phyloP scores from a whole-genome alignment of 2,113 vertebrate genomes.

The Labrus mixtus region DNA sequence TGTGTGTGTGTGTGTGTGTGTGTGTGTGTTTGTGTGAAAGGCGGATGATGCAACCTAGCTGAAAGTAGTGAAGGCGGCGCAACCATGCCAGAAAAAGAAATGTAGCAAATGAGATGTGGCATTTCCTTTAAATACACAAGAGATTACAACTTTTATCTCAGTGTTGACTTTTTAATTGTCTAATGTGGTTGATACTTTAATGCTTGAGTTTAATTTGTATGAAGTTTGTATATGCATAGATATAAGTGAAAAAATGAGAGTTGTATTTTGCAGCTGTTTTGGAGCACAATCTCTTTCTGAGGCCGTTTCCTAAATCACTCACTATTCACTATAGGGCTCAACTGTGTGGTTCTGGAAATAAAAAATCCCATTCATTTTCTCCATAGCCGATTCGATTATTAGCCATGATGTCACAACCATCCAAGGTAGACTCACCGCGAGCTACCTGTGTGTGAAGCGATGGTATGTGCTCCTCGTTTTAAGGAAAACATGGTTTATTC shows the following conservation, averaged over 20 bases:
- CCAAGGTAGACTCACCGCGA: no score
- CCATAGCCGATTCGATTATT: no score
- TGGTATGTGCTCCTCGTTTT: no score
- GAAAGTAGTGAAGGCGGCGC: slow-evolving; percentile 32
- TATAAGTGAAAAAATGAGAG: background rate
- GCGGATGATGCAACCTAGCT: slow-evolving; percentile 56
- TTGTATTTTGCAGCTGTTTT: background rate
- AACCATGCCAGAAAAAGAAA: background rate
- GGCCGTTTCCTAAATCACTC: no score
- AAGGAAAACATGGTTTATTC: no score
- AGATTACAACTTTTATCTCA: background rate
- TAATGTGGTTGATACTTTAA: background rate
- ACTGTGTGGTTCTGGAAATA: no score
- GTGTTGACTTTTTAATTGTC: background rate
- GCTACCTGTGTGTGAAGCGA: no score
- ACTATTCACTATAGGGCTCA: no score
- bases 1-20: background rate
- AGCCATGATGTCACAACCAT: no score
- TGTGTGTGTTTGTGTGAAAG: slow-evolving; percentile 3
- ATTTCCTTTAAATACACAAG: slow-evolving; percentile 11
- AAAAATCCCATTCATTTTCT: no score
- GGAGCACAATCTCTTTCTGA: no score
- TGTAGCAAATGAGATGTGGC: background rate
- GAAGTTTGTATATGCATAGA: background rate
- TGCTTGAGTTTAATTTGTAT: background rate